Evolutionary conservation across 2,797 vertebrate genomes (phyloP).

Genomic region (Lepus townsendii): DNA sequence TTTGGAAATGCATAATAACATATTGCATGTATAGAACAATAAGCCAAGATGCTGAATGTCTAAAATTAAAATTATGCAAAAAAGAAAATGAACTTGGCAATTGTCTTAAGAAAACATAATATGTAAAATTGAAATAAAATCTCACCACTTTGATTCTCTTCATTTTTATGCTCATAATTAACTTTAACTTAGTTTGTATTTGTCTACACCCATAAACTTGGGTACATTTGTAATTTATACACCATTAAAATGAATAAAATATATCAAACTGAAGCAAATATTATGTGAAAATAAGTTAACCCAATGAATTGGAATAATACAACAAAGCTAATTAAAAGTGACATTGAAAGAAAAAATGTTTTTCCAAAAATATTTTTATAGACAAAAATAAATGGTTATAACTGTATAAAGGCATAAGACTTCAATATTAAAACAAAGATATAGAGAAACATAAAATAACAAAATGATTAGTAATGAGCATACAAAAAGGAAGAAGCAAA

Average conservation of each 20-base stretch:
- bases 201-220: neutral
- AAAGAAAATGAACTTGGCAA: neutral
- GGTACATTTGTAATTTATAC: neutral
- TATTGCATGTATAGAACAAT: neutral
- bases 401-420: neutral
- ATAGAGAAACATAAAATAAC: neutral
- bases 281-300: neutral
- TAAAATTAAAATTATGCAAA: neutral
- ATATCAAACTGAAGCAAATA: too few species aligned
- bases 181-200: neutral
- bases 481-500: neutral
- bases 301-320: too few species aligned
- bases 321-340: too few species aligned
- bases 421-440: neutral
- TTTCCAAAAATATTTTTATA: neutral
- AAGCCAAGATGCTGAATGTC: neutral
- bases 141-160: neutral
- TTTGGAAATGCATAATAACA: neutral
- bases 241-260: neutral
- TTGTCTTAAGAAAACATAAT: neutral
- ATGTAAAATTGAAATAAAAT: neutral
- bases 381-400: neutral
- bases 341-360: neutral
- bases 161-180: neutral
- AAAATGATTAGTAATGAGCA: neutral